These are phyloP conservation scores for Drosophila pseudoobscura DNA, from an alignment of 1,140 invertebrate species.

Conservation along the genomic window DNA sequence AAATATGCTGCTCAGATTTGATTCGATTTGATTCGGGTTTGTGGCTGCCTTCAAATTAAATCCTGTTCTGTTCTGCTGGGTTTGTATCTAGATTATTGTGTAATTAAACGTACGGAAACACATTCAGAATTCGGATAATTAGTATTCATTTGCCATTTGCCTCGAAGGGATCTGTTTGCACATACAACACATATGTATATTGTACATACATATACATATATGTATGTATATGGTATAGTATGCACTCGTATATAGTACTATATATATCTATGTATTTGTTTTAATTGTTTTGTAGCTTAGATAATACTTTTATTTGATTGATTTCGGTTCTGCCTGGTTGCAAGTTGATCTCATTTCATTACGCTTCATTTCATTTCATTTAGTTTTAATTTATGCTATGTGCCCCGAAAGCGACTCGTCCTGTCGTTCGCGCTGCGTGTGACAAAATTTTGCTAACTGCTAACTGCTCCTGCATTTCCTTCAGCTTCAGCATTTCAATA, in stretches of 20 bases:
- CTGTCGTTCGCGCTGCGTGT: constrained; percentile 25
- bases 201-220: constrained; percentile 26
- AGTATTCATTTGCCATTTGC: constrained; percentile 24
- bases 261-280: constrained; percentile 47
- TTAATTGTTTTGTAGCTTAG: constrained; percentile 71
- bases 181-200: constrained; percentile 23
- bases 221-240: constrained; percentile 36
- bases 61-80: neutral
- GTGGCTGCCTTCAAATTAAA: constrained; percentile 23
- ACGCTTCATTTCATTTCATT: constrained; percentile 49
- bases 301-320: constrained; percentile 83
- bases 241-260: constrained; percentile 32
- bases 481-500: constrained; percentile 50
- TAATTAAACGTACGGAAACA: constrained; percentile 15
- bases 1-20: neutral
- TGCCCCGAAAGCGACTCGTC: constrained; percentile 34
- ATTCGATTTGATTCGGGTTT: neutral
- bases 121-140: constrained; percentile 39
- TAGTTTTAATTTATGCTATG: constrained; percentile 57
- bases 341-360: constrained; percentile 49
- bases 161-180: constrained; percentile 1
- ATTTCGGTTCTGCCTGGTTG: constrained; percentile 72
- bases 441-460: constrained; percentile 69
- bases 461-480: constrained; percentile 31
- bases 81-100: constrained; percentile 2